phyloP scores from a whole-genome alignment of 2,797 vertebrate species.

The Vireo griseus region DNA sequence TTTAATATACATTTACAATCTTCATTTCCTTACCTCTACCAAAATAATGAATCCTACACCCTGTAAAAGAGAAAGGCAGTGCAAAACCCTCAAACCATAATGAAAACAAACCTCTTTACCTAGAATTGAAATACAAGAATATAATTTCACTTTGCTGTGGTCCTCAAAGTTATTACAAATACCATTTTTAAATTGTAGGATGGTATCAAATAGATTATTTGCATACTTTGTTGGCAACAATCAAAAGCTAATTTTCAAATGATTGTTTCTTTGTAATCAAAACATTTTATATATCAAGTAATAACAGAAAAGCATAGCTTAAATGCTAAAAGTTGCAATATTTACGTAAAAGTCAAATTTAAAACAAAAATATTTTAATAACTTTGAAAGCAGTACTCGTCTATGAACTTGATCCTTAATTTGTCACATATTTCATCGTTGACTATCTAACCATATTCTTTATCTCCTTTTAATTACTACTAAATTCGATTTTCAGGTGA shows the following conservation, averaged over 20 bases:
- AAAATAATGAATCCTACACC: neutral
- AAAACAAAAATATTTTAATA: neutral
- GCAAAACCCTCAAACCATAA: neutral
- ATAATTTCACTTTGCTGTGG: neutral
- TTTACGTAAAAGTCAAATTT: neutral
- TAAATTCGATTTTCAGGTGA: neutral
- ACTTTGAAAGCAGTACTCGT: neutral
- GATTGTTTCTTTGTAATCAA: neutral
- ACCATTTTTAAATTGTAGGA: neutral
- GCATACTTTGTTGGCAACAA: neutral
- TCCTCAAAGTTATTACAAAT: neutral
- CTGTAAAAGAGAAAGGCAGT: neutral
- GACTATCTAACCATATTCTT: neutral
- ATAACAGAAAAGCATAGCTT: neutral
- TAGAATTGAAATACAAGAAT: neutral
- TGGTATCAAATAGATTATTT: neutral
- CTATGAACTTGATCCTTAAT: neutral
- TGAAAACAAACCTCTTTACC: neutral
- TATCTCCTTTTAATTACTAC: neutral
- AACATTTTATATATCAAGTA: neutral
- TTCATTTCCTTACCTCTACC: neutral
- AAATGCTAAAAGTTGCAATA: neutral
- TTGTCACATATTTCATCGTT: neutral
- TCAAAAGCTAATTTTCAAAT: neutral
- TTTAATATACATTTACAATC: neutral